Conservation (phyloP, 2,888 invertebrate species). For the Oscheius sp. region DNA sequence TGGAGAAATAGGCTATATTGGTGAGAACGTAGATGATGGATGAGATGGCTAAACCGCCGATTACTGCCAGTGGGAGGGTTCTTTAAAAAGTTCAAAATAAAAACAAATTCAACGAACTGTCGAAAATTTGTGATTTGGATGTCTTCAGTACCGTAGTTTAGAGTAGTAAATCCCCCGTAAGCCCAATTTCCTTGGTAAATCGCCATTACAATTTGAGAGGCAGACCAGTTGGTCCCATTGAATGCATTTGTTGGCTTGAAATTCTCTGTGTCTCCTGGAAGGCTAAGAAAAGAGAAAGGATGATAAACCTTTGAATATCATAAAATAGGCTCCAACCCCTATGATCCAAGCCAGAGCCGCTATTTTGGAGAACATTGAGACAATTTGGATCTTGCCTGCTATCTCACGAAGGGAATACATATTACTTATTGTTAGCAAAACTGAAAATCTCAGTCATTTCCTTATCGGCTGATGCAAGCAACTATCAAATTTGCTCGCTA, state of each 20-base stretch:
- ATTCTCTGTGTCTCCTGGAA: constrained; percentile 29
- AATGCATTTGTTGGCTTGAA: constrained; percentile 37
- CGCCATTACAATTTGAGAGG: constrained; percentile 41
- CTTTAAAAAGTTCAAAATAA: constrained; percentile 24
- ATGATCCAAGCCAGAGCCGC: constrained; percentile 46
- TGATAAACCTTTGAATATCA: constrained; percentile 45
- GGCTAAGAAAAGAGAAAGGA: too few relatives aligned
- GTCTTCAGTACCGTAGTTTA: constrained; percentile 55
- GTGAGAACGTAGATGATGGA: constrained; percentile 44
- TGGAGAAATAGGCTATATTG: constrained; percentile 47
- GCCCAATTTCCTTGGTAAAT: constrained; percentile 57
- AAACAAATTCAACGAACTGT: constrained; percentile 29
- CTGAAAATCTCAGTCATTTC: constrained; percentile 31
- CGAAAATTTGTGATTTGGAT: constrained; percentile 44
- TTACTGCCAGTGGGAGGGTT: constrained; percentile 43
- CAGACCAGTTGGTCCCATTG: constrained; percentile 36
- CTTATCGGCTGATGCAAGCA: constrained; percentile 9
- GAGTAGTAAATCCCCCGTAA: constrained; percentile 49
- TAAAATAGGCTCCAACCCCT: constrained; percentile 44
- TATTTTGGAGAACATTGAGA: constrained; percentile 46
- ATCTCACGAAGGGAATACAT: constrained; percentile 47
- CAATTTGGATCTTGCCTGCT: constrained; percentile 46
- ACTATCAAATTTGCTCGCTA: neutral
- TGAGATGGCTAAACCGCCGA: constrained; percentile 44
- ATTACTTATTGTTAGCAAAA: constrained; percentile 42